Evolutionary conservation across 2,113 vertebrate species (phyloP).

Genomic region (Cyprinodon variegatus): DNA sequence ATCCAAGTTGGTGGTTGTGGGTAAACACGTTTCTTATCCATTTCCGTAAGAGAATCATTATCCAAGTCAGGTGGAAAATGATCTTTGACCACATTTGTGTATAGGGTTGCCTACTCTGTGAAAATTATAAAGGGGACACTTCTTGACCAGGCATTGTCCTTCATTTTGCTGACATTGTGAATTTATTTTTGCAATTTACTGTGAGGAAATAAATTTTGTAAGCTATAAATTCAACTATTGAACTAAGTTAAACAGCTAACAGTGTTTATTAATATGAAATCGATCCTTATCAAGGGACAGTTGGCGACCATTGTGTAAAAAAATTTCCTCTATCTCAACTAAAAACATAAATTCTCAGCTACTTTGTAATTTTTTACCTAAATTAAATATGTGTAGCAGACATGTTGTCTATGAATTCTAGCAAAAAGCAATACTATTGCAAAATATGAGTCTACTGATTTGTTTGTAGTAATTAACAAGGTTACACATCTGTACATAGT

Average conservation of each 20-base stretch:
- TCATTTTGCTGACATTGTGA: no score
- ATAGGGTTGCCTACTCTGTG: no score
- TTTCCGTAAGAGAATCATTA: neutral
- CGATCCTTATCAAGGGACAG: no score
- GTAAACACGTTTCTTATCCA: no score
- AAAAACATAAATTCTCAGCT: neutral
- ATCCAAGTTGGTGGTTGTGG: no score
- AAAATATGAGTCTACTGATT: constrained; percentile 16
- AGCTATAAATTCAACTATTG: no score
- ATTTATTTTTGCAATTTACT: no score
- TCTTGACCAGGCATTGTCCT: no score
- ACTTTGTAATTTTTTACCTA: neutral
- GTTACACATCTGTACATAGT: constrained; percentile 17
- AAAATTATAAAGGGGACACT: no score
- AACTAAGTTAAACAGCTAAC: no score
- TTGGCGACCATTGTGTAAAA: neutral
- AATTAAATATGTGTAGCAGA: neutral
- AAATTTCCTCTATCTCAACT: neutral
- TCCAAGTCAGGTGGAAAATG: neutral
- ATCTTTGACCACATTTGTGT: neutral
- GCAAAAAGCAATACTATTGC: neutral
- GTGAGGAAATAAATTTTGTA: no score
- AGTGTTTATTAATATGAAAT: no score
- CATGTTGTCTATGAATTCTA: neutral
- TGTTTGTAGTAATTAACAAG: constrained; percentile 31